Evolutionary conservation across 2,113 vertebrate species (phyloP).

Genomic region (Catharus fuscescens): DNA sequence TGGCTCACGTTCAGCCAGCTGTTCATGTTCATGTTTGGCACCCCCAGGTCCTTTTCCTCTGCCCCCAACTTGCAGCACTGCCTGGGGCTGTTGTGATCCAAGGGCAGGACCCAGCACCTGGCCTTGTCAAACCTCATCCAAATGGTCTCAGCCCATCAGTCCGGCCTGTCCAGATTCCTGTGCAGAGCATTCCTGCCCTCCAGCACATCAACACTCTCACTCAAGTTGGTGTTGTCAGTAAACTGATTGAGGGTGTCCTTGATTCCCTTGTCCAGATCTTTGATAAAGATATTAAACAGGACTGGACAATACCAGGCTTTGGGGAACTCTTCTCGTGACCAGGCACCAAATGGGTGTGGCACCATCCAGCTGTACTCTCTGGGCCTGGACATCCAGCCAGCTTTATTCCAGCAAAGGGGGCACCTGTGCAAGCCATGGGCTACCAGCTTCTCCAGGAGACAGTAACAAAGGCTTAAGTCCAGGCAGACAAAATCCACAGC

Average conservation of each 20-base stretch:
- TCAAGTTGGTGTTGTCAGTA: neutral
- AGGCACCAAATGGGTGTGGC: neutral
- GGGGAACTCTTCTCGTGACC: neutral
- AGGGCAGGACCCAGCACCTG: neutral
- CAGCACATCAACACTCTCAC: neutral
- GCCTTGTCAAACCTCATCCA: neutral
- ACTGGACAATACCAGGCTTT: neutral
- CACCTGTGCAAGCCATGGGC: neutral
- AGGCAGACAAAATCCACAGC: neutral
- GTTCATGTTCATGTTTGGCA: no score
- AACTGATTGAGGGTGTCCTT: neutral
- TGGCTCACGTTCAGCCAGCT: no score
- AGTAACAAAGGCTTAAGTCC: neutral
- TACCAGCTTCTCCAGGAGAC: neutral
- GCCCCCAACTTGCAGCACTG: neutral
- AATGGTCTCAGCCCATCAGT: neutral
- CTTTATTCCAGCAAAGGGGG: neutral
- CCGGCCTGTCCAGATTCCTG: neutral
- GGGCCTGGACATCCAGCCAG: neutral
- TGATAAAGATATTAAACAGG: neutral
- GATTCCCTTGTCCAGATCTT: neutral
- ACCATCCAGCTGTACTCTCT: neutral
- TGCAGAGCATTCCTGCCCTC: neutral
- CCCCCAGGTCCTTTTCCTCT: no score
- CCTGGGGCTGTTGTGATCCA: neutral